Evolutionary conservation across 2,797 vertebrate genomes (phyloP), one percentile per base, ranked within the genome.

Genomic region (Cheirogaleus major): DNA sequence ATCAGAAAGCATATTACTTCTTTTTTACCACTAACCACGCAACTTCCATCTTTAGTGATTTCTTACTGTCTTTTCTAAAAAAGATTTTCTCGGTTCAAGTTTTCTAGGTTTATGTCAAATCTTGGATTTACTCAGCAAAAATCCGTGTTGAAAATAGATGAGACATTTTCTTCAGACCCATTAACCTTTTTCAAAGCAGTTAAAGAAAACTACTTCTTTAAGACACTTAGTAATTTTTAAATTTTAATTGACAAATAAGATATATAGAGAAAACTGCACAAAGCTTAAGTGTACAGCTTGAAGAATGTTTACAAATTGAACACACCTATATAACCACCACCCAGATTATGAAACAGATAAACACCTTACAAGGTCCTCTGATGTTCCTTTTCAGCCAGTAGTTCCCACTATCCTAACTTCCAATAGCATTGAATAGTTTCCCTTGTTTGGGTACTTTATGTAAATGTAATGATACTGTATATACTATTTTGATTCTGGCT

Each of bases 41-140:
- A 80, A 69, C 80, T 93, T 96, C 91, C 90, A 17, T 87, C 5
- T 91, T 94, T 70, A 52, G 50, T 35, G 97, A 95, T 93, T 96
- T 67, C 73, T 82, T 69, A 43, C 7, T 95, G 81, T 45, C 27
- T 97, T 91, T 96, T 75, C 43, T n/a, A 96, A 50, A 87, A 55
- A 35, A 89, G 75, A 92, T 93, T 70, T 98, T 82, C 82, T 45
- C 95, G 52, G 73, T 95, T 83, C 43, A 65, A n/a, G 89, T 93
- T 70, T 98, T 84, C 81, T 48, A 96, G 52, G 70, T 95, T 83
- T 48, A 65, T 65, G 90, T 81, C 84, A 98, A 97, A 96, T 82
- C 20, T 92, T 57, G 8, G 8, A 43, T 81, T 98, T 94, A 97
- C 63, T 87, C 96, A 93, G 81, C 83, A 96, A 96, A 89, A 96